Evolutionary conservation across 30 jellyfish, hydroid and myxozoan species (phyloP).

Genomic region (Phacellophora camtschatica): DNA sequence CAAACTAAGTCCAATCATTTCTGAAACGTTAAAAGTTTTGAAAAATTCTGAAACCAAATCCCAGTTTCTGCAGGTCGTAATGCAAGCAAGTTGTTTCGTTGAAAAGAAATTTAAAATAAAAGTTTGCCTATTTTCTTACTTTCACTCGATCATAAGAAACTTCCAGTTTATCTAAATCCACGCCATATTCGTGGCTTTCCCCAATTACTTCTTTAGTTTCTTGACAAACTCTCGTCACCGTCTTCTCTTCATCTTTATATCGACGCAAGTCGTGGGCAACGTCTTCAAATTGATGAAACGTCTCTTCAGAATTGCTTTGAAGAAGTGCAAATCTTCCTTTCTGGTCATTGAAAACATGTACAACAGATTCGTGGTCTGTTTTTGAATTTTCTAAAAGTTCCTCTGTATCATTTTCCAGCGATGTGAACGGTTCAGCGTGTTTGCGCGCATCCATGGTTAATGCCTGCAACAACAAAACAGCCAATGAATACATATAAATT

Average conservation of each 20-base stretch:
- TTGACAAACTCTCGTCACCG: neutral
- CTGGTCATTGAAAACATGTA: neutral
- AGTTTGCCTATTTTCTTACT: constrained; percentile 23
- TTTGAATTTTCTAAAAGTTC: neutral
- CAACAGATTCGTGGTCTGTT: neutral
- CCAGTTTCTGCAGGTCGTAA: too few species aligned
- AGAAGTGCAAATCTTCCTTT: neutral
- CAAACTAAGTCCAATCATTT: too few species aligned
- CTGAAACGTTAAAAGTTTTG: too few species aligned
- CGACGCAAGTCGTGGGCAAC: neutral
- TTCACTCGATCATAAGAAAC: constrained; percentile 16
- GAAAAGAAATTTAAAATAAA: too few species aligned
- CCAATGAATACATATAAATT: too few species aligned
- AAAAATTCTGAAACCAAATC: too few species aligned
- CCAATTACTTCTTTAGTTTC: constrained; percentile 18
- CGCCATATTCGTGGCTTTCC: constrained; percentile 14
- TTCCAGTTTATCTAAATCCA: constrained; percentile 35
- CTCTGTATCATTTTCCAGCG: neutral
- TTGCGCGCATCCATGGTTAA: neutral
- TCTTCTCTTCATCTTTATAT: constrained; percentile 9
- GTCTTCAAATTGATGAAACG: neutral
- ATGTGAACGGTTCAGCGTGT: neutral
- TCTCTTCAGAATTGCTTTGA: neutral
- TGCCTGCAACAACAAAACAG: too few species aligned
- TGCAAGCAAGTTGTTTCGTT: too few species aligned